phyloP scores from a whole-genome alignment of 2,113 vertebrate genomes.

The Donacobius atricapilla region DNA sequence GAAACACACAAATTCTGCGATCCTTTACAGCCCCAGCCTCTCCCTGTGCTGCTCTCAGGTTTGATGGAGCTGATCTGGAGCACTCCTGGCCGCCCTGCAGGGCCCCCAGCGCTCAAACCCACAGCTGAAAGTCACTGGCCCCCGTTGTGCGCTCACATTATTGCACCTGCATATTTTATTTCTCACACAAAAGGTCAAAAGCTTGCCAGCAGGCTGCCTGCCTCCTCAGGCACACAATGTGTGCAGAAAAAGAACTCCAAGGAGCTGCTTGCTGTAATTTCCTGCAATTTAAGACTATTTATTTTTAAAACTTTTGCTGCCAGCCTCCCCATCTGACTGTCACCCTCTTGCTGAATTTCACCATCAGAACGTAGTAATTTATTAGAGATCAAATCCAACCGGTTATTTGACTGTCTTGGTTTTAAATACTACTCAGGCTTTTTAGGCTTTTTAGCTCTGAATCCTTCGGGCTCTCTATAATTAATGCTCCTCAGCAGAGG shows the following conservation, averaged over 20 bases:
- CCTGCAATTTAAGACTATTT: conserved; percentile 65
- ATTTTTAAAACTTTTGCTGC: conserved; percentile 61
- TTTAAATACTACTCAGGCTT: conserved; percentile 52
- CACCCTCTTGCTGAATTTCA: conserved; percentile 44
- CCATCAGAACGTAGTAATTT: conserved; percentile 55
- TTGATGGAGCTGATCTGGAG: neutral
- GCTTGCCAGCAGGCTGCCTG: conserved; percentile 40
- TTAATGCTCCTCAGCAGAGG: conserved; percentile 48
- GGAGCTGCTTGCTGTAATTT: conserved; percentile 46
- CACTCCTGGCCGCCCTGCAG: neutral
- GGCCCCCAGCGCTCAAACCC: neutral
- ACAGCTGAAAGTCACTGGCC: neutral
- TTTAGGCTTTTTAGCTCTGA: conserved; percentile 12
- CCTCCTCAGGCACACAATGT: conserved; percentile 23
- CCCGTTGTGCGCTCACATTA: neutral
- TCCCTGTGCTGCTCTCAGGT: neutral
- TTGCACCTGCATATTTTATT: conserved; percentile 39
- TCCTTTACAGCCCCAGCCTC: neutral
- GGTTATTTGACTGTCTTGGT: conserved; percentile 62
- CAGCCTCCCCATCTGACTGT: conserved; percentile 36
- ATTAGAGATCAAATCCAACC: conserved; percentile 59
- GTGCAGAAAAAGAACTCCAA: neutral
- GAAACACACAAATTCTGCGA: neutral
- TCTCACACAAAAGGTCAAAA: conserved; percentile 22
- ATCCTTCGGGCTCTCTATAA: conserved; percentile 50